Evolutionary conservation across 2,797 vertebrate genomes (phyloP), one percentile per base, ranked within the genome.

Genomic region (Chaetophractus vellerosus): DNA sequence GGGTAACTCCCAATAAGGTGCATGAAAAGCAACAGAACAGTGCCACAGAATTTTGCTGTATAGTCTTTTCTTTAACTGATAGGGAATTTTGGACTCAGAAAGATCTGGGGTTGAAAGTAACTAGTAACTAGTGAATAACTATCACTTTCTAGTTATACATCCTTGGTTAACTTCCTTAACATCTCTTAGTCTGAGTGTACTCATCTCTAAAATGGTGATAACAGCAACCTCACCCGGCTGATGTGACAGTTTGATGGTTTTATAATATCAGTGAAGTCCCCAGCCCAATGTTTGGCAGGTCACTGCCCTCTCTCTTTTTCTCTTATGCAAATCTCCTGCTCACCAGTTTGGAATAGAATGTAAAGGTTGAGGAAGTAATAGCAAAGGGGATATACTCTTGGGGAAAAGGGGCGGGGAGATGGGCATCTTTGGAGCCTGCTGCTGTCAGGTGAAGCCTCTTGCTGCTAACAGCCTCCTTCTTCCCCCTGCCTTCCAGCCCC

Each of bases 401-500:
- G 5, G 3, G 48, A 19, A 24, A 31, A 75, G 19, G 14, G 68
- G 18, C 19, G 18, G 55, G 23, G 28, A 52, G 15, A 31, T 5
- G 16, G 16, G 69, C 10, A 0, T 12, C 23, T 11, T 75, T 19
- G 26, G 4, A 61, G 6, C 61, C 48, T 18, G 14, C 45, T 16
- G 36, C 9, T 61, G 16, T n/a, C 55, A n/a, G 24, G 16, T 21
- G 10, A 9, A 48, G 33, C n/a, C 45, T 52, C 38, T 71, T 45
- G 31, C 7, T 2, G 4, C 88, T 97, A 28, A 97, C 24, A 4
- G 9, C 23, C 38, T 11, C 74, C 68, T 82, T 87, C 80, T 79
- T 57, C 78, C 4, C 23, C 4, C n/a, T 86, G 97, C 80, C 93
- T 91, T 96, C 59, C 98, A 99, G 99, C 99, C 99, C 48, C 98